A percentile compares a stretch with the other conserved stretches of the same genome.
Conservation (phyloP, 2,113 vertebrate species). For the Procapra przewalskii region DNA sequence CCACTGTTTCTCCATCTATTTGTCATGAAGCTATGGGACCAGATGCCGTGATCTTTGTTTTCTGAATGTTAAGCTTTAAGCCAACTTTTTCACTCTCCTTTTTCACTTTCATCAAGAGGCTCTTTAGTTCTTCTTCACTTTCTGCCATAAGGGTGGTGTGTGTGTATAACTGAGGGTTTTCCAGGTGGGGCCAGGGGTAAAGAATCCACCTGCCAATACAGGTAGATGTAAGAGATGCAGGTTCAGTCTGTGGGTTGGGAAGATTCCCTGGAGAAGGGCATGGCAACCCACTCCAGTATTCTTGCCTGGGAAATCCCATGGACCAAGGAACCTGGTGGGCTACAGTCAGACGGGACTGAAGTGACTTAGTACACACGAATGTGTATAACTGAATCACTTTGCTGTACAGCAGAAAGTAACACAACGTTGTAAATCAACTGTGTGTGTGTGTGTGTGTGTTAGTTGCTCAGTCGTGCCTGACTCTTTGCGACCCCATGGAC, state of each 20-base stretch:
- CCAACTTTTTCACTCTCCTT: not conserved
- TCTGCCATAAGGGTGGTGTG: not conserved
- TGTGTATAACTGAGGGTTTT: not conserved
- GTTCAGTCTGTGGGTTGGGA: not conserved
- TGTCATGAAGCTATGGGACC: not conserved
- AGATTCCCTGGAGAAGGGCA: not conserved
- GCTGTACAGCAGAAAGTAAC: not conserved
- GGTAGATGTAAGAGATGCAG: not conserved
- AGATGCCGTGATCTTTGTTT: not conserved
- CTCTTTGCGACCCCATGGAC: no score
- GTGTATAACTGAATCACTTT: not conserved
- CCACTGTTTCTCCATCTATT: not conserved
- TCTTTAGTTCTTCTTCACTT: not conserved
- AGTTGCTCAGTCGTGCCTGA: no score
- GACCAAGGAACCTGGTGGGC: not conserved
- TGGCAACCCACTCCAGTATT: not conserved
- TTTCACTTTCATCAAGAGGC: not conserved
- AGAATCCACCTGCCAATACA: not conserved
- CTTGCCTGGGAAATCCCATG: not conserved
- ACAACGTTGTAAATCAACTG: not conserved
- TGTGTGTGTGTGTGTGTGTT: no score
- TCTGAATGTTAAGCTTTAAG: not conserved
- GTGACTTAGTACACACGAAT: not conserved
- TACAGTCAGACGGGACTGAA: not conserved
- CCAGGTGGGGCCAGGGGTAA: not conserved